A percentile compares a stretch with the other conserved stretches of the same genome.
Conservation (phyloP, 2,797 vertebrate species). For the Synanceia verrucosa region DNA sequence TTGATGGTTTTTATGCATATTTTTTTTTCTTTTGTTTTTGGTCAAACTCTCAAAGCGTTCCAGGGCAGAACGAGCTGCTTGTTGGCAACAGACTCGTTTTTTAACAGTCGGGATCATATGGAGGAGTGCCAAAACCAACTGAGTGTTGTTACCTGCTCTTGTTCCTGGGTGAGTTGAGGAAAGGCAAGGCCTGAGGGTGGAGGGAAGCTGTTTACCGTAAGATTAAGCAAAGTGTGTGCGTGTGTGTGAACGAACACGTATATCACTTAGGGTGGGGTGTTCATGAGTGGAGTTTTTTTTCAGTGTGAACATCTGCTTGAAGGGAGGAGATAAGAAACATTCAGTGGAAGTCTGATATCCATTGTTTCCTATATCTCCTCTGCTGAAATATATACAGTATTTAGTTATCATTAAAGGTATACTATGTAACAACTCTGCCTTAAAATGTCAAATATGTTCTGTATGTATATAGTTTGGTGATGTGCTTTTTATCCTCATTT, state of each 20-base stretch:
- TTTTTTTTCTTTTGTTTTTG: slow-evolving; percentile 23
- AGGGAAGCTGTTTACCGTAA: slow-evolving; percentile 70
- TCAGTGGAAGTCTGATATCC: not conserved
- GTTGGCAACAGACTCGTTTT: slow-evolving; percentile 59
- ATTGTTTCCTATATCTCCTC: slow-evolving; percentile 4
- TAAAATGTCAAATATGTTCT: no score
- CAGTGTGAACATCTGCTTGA: slow-evolving; percentile 53
- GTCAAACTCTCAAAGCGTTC: slow-evolving; percentile 57
- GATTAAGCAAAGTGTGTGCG: slow-evolving; percentile 40
- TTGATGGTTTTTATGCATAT: slow-evolving; percentile 40
- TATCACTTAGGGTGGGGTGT: slow-evolving; percentile 47
- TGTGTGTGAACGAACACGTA: slow-evolving; percentile 29
- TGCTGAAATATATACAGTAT: not conserved
- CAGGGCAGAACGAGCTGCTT: slow-evolving; percentile 54
- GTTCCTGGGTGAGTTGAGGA: slow-evolving; percentile 64
- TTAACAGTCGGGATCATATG: slow-evolving; percentile 66
- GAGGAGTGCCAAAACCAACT: slow-evolving; percentile 69
- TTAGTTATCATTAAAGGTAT: not conserved
- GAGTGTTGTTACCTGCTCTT: slow-evolving; percentile 72
- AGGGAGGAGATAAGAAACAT: slow-evolving; percentile 30
- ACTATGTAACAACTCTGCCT: no score
- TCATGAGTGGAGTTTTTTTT: slow-evolving; percentile 22
- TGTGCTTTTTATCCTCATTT: no score
- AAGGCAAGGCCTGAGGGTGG: slow-evolving; percentile 67
- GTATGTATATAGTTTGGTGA: no score